Conservation (phyloP, 2,797 vertebrate species). For the Oryzias dopingdopingensis region DNA sequence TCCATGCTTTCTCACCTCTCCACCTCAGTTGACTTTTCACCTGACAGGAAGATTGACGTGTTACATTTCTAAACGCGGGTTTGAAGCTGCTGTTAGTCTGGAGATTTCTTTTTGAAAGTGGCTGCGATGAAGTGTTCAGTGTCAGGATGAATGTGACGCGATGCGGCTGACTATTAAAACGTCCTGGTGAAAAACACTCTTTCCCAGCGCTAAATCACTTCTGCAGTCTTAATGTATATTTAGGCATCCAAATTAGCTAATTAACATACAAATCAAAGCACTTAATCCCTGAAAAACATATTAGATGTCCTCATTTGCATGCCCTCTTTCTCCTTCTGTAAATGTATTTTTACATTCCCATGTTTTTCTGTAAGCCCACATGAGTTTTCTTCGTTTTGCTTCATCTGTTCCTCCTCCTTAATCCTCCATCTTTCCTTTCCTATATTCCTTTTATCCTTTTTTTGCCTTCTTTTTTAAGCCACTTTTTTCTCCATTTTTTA, state of each 20-base stretch:
- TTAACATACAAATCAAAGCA: constrained; percentile 12
- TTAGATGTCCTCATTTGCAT: neutral
- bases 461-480: neutral
- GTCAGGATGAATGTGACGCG: constrained; percentile 13
- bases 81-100: constrained; percentile 24
- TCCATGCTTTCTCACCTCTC: neutral
- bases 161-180: constrained; percentile 9
- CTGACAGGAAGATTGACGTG: constrained; percentile 14
- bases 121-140: constrained; percentile 14
- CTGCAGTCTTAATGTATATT: neutral
- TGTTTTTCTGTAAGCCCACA: neutral
- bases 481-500: neutral
- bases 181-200: constrained; percentile 8
- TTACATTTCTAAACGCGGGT: constrained; percentile 17
- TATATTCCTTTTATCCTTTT: neutral
- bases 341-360: neutral
- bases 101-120: constrained; percentile 6
- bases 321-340: neutral
- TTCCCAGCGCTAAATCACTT: neutral
- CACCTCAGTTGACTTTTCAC: constrained; percentile 4
- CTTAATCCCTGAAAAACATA: constrained; percentile 1
- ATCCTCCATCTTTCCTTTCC: neutral
- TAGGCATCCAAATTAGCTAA: constrained; percentile 3
- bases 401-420: no score
- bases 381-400: no score